A percentile compares a stretch with the other conserved stretches of the same genome.
These are phyloP conservation scores for Dicyrtoma fusca DNA, from an alignment of 2,888 invertebrate genomes.

Conservation along the genomic window DNA sequence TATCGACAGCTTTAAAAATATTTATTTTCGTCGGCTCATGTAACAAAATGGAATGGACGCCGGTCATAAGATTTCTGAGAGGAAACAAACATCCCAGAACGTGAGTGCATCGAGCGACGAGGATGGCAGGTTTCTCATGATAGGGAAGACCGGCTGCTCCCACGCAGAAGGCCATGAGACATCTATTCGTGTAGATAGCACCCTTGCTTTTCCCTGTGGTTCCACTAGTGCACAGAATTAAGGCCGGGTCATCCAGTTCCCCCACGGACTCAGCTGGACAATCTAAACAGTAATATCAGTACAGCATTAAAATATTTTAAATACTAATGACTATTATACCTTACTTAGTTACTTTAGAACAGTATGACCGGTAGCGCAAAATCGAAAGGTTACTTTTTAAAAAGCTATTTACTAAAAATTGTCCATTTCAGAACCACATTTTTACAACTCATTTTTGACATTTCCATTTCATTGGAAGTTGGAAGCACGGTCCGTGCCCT, in stretches of 20 bases:
- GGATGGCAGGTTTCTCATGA: conserved; percentile 43
- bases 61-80: conserved; percentile 48
- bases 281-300: too few relatives aligned
- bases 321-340: too few relatives aligned
- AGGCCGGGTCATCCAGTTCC: conserved; percentile 49
- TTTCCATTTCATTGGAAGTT: too few relatives aligned
- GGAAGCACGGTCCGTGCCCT: too few relatives aligned
- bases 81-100: conserved; percentile 53
- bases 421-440: too few relatives aligned
- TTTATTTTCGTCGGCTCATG: conserved; percentile 51
- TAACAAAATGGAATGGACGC: conserved; percentile 50
- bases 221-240: conserved; percentile 54
- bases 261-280: conserved; percentile 40
- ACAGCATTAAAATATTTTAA: too few relatives aligned
- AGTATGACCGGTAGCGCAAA: too few relatives aligned
- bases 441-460: too few relatives aligned
- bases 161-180: conserved; percentile 49
- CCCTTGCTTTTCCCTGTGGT: conserved; percentile 54
- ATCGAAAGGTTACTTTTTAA: too few relatives aligned
- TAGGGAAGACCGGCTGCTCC: conserved; percentile 50
- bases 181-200: conserved; percentile 52
- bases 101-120: conserved; percentile 47
- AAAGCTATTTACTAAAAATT: too few relatives aligned
- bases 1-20: conserved; percentile 53
- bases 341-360: too few relatives aligned